Base-by-base conservation (phyloP, 2,113 vertebrate genomes). In the Planiliza haematocheilus region DNA sequence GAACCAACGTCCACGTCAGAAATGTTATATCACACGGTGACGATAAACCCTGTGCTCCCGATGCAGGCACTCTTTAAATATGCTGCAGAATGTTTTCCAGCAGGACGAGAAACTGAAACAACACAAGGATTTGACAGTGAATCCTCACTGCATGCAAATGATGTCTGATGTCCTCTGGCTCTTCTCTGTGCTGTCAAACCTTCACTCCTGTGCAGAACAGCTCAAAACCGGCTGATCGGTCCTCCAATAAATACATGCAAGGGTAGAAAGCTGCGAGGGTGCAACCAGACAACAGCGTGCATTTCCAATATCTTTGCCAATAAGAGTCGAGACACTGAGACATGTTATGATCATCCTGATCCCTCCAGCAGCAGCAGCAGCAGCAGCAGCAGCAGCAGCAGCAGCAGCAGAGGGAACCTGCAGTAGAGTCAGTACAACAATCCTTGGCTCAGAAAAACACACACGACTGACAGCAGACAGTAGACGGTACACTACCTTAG, bases 401-500 rank as follows among this genome's bases (percentile, higher is more conserved):
- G 52, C 57, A 81, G 59, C 82, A 83, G 73, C 75, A 63, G 36
- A 59, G 63, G 41, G 56, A 89, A 86, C 84, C 83, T 88, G 89
- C 90, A 88, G 88, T 85, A 91, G 69, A 83, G 85, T 74, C 79
- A 77, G 77, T 43, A 68, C 69, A 87, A 85, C 71, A 74, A 77
- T 70, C 74, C 53, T 37, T n/a, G 41, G 24, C 53, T 76, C 45
- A 65, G 55, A 70, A 86, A 88, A 82, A 88, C 71, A 88, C 41
- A 83, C 51, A 77, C 18, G 42, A 80, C 65, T 84, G 83, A 89
- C 86, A 90, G 80, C 84, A 82, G 75, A 79, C 70, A 68, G 72
- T 51, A 68, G 57, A 88, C 13, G 65, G 56, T 82, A 89, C 89
- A 76, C 82, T 92, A 93, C 92, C 92, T 93, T 61, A 82, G 84